Percentiles rank a stretch among this genome's conserved stretches.
phyloP scores from a whole-genome alignment of 2,113 vertebrate species.

The Axis porcinus region DNA sequence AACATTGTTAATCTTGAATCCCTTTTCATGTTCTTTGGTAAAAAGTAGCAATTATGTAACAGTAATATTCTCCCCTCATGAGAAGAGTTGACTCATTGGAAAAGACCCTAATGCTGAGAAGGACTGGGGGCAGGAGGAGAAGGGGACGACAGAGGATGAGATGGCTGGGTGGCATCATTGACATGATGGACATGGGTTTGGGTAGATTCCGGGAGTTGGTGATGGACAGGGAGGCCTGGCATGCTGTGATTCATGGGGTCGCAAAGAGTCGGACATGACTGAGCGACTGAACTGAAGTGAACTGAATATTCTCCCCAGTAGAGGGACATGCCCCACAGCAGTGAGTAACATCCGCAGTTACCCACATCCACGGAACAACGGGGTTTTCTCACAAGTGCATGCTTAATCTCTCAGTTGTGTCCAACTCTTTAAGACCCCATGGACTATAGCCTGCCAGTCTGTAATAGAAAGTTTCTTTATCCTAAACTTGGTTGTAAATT shows the following conservation, averaged over 20 bases:
- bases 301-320: not conserved
- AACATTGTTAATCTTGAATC: conserved; percentile 14
- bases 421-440: not conserved
- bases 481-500: not conserved
- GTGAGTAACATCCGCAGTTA: not conserved
- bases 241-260: no score
- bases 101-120: no score
- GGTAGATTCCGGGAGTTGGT: no score
- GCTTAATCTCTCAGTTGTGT: not conserved
- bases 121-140: no score
- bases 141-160: no score
- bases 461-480: not conserved
- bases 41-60: not conserved
- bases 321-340: not conserved
- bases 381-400: not conserved
- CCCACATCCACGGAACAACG: not conserved
- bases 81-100: no score
- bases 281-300: no score
- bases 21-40: not conserved
- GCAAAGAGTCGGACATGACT: no score
- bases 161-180: no score
- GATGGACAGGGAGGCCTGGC: no score
- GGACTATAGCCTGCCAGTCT: not conserved
- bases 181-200: no score
- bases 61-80: not conserved